phyloP scores from a whole-genome alignment of 2,113 vertebrate genomes.

The Uria aalge region DNA sequence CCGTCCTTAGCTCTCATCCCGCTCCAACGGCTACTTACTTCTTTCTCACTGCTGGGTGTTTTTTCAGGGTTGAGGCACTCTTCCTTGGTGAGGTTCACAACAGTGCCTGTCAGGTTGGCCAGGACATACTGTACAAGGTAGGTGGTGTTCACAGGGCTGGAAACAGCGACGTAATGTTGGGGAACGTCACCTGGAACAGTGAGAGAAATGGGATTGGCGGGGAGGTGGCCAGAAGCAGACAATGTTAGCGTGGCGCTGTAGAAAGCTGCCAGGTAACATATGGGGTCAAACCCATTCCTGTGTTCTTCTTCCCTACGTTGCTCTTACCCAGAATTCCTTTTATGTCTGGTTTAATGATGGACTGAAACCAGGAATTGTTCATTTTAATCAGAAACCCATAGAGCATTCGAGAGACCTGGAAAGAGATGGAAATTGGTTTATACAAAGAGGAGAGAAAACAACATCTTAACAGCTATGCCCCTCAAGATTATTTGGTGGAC shows the following conservation, averaged over 20 bases:
- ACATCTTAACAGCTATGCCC: not conserved
- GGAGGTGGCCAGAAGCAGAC: not conserved
- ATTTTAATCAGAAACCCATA: conserved; percentile 86
- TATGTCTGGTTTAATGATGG: conserved; percentile 78
- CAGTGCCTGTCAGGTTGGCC: conserved; percentile 86
- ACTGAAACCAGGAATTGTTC: conserved; percentile 93
- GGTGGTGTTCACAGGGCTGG: conserved; percentile 74
- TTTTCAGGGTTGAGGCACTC: conserved; percentile 81
- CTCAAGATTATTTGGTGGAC: not conserved
- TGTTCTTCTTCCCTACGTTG: not conserved
- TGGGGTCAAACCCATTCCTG: not conserved
- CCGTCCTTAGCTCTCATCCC: not conserved
- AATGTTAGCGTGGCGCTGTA: not conserved
- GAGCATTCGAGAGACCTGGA: conserved; percentile 85
- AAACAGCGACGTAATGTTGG: conserved; percentile 86
- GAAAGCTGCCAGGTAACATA: not conserved
- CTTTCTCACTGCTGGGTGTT: conserved; percentile 69
- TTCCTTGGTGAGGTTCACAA: conserved; percentile 76
- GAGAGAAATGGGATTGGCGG: not conserved
- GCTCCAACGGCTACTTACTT: conserved; percentile 65
- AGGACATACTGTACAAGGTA: conserved; percentile 82
- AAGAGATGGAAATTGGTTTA: not conserved
- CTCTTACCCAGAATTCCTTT: conserved; percentile 76
- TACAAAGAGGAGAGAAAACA: not conserved
- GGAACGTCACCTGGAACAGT: conserved; percentile 73